Base-by-base conservation (phyloP, 2,113 vertebrate genomes). In the Amblyopsis rosae region DNA sequence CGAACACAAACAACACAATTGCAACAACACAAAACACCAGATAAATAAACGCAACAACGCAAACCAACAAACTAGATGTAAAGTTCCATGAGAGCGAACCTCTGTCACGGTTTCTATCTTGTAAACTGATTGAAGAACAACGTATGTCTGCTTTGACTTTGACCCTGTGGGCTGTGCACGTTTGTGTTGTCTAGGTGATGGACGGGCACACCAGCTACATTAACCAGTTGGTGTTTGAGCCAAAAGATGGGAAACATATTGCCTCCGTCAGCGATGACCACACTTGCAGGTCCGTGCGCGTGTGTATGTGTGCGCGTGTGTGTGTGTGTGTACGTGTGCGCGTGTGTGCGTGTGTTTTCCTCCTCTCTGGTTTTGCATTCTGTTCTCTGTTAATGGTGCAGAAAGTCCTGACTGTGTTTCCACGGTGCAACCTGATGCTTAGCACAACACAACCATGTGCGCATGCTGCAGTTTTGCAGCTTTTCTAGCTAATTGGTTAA, bases 251-350 rank as follows among this genome's bases (percentile, higher is more conserved):
- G 83, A 95, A 95, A 86, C 95, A 95, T 89, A 91, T 99, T 69
- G 97, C 97, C 88, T 98, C 96, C 59, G 96, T 98, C 86, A 96
- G 97, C 68, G 98, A 98, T 73, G 96, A 98, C 87, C 96, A 98
- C 92, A 98, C 98, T 79, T 99, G 97, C 93, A 97, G 98, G 98
- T 99, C 92, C 68, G 92, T 12, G 17, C 49, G 56, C 47, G 26
- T 17, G 50, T 9, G 13, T 64, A 45, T 64, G 48, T 65, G 48
- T 65, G 19, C 51, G 47, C 26, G 47, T 64, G 62, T 55, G 65
- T 45, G 35, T 65, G 56, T 55, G 59, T 65, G 59, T 70, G 58
- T 32, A 66, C 45, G 62, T 53, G 66, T 10, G 13, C 51, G 67
- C 16, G 47, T 54, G 54, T 65, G 41, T 58, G 17, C 69, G 59